Conservation (phyloP, 2,113 vertebrate species). For the Gavialis gangeticus region DNA sequence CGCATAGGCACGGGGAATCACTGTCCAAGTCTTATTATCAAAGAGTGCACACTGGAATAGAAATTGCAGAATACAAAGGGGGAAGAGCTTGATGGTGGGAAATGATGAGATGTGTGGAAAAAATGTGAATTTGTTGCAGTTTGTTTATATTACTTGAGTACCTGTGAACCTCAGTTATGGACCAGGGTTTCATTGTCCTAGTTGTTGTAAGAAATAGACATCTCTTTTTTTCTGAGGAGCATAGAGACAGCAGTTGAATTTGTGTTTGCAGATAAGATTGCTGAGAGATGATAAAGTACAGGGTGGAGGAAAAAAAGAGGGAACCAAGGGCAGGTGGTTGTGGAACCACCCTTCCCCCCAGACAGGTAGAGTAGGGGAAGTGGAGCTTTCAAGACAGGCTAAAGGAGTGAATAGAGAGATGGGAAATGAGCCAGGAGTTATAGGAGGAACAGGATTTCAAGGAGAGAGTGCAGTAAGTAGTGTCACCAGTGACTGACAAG, state of each 20-base stretch:
- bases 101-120: neutral
- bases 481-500: too few relatives aligned
- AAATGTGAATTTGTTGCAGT: neutral
- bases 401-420: neutral
- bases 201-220: neutral
- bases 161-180: neutral
- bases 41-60: neutral
- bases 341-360: too few relatives aligned
- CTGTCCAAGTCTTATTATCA: neutral
- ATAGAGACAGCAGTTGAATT: neutral
- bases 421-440: neutral
- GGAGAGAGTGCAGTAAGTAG: too few relatives aligned
- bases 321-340: too few relatives aligned
- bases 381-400: neutral
- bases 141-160: neutral
- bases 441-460: neutral
- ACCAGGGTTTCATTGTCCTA: neutral
- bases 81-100: neutral
- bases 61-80: neutral
- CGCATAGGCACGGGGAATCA: neutral
- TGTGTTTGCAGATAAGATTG: too few relatives aligned
- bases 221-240: neutral
- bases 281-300: too few relatives aligned
- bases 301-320: too few relatives aligned
- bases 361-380: too few relatives aligned